Evolutionary conservation across 2,888 invertebrate genomes (phyloP).

Genomic region (Philonicus albiceps): DNA sequence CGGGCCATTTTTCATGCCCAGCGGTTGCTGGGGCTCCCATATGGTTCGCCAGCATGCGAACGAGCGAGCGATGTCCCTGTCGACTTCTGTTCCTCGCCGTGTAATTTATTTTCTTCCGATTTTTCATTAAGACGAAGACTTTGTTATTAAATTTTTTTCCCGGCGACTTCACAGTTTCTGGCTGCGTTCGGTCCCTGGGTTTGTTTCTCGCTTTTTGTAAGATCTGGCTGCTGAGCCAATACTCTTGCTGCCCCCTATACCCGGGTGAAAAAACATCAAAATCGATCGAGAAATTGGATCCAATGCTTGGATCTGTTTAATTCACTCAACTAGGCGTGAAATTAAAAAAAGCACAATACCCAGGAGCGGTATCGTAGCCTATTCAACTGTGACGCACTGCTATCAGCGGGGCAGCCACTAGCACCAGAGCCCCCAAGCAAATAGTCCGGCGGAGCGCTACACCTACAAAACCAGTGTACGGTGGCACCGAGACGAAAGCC

Average conservation of each 20-base stretch:
- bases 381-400: background rate
- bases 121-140: constrained; percentile 43
- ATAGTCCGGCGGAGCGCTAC: constrained; percentile 4
- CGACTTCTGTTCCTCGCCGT: background rate
- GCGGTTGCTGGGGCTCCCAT: constrained; percentile 6
- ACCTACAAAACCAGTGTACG: constrained; percentile 35
- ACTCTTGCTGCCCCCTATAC: background rate
- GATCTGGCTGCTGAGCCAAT: background rate
- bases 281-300: constrained; percentile 43
- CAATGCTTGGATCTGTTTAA: constrained; percentile 43
- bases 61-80: background rate
- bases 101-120: constrained; percentile 46
- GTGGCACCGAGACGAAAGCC: constrained; percentile 44
- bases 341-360: constrained; percentile 45
- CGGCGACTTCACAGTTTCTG: constrained; percentile 20
- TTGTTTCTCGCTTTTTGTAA: background rate
- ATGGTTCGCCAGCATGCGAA: background rate
- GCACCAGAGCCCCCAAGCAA: background rate
- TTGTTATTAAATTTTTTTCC: constrained; percentile 45
- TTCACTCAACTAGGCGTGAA: constrained; percentile 49
- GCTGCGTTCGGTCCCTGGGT: background rate
- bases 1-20: constrained; percentile 38
- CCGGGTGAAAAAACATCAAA: constrained; percentile 32
- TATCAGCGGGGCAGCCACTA: background rate
- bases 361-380: background rate